Evolutionary conservation across 2,113 vertebrate genomes (phyloP), one percentile per base, ranked within the genome.

Genomic region (Elephantulus edwardii): DNA sequence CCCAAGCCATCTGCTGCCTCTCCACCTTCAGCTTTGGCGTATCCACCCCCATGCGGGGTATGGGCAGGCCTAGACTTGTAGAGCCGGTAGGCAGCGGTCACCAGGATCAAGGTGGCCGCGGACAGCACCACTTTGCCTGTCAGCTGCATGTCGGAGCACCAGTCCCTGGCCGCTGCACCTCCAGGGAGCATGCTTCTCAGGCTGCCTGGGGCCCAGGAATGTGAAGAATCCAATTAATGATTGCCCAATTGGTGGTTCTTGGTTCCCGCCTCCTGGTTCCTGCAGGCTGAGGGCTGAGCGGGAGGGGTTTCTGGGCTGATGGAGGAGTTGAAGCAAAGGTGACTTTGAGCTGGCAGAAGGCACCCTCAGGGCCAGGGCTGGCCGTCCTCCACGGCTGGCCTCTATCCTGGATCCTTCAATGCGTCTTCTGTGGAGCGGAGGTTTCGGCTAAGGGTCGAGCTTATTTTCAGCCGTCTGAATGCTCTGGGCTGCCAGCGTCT

Each of bases 121-220:
- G 99, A 98, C 77, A 99, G 88, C 35, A 98, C 97, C 94, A 99
- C 96, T 96, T 98, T 98, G 92, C 98, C 96, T 0, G 97, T 94
- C 79, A 99, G 98, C 97, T 97, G 98, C 98, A 99, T 99, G 96
- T 99, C 98, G 87, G 97, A 97, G 71, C 97, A 97, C 93, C 98
- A 96, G 94, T 94, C 96, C 81, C 94, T 79, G 85, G 97, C 94
- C 82, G 98, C 97, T 0, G 84, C 58, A 54, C 89, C 96, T 96
- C 92, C 6, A 7, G 91, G 93, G 66, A 96, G 35, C 96, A 96
- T 96, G 92, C 90, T 97, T 93, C 95, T 81, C 90, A 46, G 42
- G 83, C 84, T 4, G 24, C 78, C 91, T 20, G 64, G 60, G 75
- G 38, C 78, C 38, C 46, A 38, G 94, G 97, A 97, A 98, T 92